Evolutionary conservation across 1,140 invertebrate species (phyloP), one percentile per base, ranked within the genome.

Genomic region (Drosophila ohnishii): DNA sequence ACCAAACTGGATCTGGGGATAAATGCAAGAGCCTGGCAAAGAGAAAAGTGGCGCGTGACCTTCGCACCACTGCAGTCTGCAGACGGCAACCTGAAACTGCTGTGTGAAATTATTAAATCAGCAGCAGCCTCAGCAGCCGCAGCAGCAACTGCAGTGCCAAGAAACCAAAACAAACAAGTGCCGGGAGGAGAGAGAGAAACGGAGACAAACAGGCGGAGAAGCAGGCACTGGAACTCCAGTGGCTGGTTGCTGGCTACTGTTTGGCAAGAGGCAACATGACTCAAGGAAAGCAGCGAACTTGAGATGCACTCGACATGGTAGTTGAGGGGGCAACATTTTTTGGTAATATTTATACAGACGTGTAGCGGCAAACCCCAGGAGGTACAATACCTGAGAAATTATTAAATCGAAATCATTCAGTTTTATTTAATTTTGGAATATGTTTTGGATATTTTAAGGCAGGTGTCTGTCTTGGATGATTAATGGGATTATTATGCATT

Each of bases 21-120:
- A 37, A 25, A 28, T 57, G 11, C 30, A 58, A 65, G 50, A 61
- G 73, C 47, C 67, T 40, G 67, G 67, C 40, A 83, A 78, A 88
- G 78, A 86, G 84, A 80, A 80, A 80, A 84, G 86, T 67, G 79
- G 80, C 67, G 84, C 64, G 77, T 73, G 89, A 90, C 89, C 89
- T 90, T 90, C 89, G 83, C 82, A 90, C 82, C 87, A 86, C 73
- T 75, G 62, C 62, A 74, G 71, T 78, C 42, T 64, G 44, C 55
- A 39, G 22, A 28, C 44, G 3, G 37, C 45, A 78, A 57, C 30
- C 35, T 30, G 48, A 48, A 80, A 40, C 51, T 40, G 59, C 58
- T 77, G 64, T 78, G 75, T 78, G 75, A 61, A 77, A 77, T 78
- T 78, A 59, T 71, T 58, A 57, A 71, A 50, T 60, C 30, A 56